Percentiles rank a stretch among this genome's conserved stretches.
Evolutionary conservation across 2,888 invertebrate species (phyloP).

Genomic region (Eupithecia abbreviata): DNA sequence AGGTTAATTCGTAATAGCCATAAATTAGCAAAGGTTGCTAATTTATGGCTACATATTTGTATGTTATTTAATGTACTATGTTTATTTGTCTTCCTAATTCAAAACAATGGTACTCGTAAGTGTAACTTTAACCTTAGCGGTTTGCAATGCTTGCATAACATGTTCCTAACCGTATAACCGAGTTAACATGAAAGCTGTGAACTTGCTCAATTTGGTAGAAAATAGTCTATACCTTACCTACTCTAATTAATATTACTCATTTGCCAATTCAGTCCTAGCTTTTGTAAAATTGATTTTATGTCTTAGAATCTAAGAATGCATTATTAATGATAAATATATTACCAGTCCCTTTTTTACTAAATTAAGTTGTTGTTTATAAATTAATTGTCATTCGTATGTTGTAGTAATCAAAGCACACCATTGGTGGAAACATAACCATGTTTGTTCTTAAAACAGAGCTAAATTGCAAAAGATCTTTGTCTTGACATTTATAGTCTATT

Average conservation of each 20-base stretch:
- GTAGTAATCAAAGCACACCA: too few species aligned
- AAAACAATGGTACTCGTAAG: neutral
- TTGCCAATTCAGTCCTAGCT: neutral
- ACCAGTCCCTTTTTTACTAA: too few species aligned
- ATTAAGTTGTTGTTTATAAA: too few species aligned
- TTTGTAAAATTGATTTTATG: neutral
- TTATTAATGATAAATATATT: too few species aligned
- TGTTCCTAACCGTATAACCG: neutral
- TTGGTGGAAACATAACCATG: too few species aligned
- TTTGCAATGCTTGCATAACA: neutral
- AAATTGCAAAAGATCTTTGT: neutral
- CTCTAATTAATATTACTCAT: neutral
- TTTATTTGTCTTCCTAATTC: neutral
- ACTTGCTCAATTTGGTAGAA: neutral
- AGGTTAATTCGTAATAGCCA: too few species aligned
- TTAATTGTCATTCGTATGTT: too few species aligned
- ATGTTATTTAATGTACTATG: too few species aligned
- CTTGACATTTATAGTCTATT: neutral
- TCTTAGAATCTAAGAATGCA: neutral
- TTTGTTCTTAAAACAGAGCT: neutral
- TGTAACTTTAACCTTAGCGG: neutral
- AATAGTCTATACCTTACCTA: neutral
- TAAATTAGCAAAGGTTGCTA: too few species aligned
- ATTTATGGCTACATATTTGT: too few species aligned
- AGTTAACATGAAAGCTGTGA: neutral